A percentile compares a stretch with the other conserved stretches of the same genome.
These are phyloP conservation scores for Echeneis naucrates DNA, from an alignment of 2,797 vertebrate genomes.

Conservation along the genomic window DNA sequence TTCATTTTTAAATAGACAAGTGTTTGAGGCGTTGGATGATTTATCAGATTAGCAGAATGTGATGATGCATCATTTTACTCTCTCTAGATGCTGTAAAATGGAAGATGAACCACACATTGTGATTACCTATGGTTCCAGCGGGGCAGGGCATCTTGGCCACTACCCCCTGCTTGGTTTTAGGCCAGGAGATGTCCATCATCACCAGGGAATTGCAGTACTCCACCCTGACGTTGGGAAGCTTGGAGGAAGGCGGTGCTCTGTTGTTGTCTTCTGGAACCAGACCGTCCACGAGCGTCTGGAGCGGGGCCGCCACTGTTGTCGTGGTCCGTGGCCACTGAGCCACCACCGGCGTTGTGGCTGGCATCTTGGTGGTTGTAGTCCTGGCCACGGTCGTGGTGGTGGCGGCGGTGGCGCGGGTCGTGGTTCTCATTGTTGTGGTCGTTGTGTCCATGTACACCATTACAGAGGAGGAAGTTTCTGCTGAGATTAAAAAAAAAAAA, in stretches of 20 bases:
- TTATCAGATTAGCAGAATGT: conserved; percentile 36
- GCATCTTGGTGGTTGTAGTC: conserved; percentile 79
- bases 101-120: not conserved
- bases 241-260: conserved; percentile 84
- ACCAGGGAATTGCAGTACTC: conserved; percentile 92
- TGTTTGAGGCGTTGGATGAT: conserved; percentile 25
- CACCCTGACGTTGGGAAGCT: conserved; percentile 85
- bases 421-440: conserved; percentile 70
- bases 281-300: conserved; percentile 54
- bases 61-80: not conserved
- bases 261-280: conserved; percentile 78
- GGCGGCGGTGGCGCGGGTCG: conserved; percentile 65
- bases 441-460: conserved; percentile 87
- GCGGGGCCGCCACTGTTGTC: conserved; percentile 63
- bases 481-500: conserved; percentile 5
- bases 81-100: not conserved
- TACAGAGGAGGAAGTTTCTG: conserved; percentile 90
- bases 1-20: not conserved
- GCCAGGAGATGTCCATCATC: conserved; percentile 93
- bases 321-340: conserved; percentile 85
- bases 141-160: conserved; percentile 92
- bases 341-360: conserved; percentile 39
- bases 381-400: conserved; percentile 54
- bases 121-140: conserved; percentile 90
- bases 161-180: conserved; percentile 91